Percentiles rank a stretch among this genome's conserved stretches.
phyloP scores from a whole-genome alignment of 92 coral and sea anemone species.

The Scolanthus callimorphus region DNA sequence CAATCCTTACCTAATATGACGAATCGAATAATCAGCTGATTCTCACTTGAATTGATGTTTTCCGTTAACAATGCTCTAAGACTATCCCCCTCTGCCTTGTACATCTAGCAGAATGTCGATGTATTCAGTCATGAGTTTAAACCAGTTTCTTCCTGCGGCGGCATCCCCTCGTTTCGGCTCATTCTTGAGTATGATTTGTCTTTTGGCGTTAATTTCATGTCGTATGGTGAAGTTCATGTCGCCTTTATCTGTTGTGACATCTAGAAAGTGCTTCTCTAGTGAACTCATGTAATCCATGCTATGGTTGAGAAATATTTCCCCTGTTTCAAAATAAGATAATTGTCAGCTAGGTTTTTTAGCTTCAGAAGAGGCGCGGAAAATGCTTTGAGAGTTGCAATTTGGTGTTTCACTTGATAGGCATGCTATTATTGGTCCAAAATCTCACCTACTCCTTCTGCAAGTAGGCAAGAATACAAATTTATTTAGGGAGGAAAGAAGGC shows the following conservation, averaged over 20 bases:
- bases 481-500: too few relatives aligned
- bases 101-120: conserved; percentile 38
- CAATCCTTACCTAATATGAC: too few relatives aligned
- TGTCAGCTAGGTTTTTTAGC: too few relatives aligned
- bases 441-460: too few relatives aligned
- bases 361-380: too few relatives aligned
- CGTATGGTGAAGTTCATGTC: too few relatives aligned
- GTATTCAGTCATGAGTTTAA: conserved; percentile 47
- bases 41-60: conserved; percentile 15
- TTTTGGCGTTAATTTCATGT: conserved; percentile 1
- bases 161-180: conserved; percentile 4
- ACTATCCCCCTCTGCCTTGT: conserved; percentile 30
- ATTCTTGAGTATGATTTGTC: conserved; percentile 39
- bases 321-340: neutral
- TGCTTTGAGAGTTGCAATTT: too few relatives aligned
- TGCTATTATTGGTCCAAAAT: too few relatives aligned
- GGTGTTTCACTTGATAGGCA: too few relatives aligned
- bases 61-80: conserved; percentile 6
- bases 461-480: too few relatives aligned
- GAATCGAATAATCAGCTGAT: conserved; percentile 7
- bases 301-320: neutral
- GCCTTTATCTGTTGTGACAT: too few relatives aligned
- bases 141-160: conserved; percentile 34
- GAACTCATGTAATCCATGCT: neutral
- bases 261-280: too few relatives aligned